A percentile compares a stretch with the other conserved stretches of the same genome.
phyloP scores from a whole-genome alignment of 2,888 invertebrate species.

The Xestia ashworthii region DNA sequence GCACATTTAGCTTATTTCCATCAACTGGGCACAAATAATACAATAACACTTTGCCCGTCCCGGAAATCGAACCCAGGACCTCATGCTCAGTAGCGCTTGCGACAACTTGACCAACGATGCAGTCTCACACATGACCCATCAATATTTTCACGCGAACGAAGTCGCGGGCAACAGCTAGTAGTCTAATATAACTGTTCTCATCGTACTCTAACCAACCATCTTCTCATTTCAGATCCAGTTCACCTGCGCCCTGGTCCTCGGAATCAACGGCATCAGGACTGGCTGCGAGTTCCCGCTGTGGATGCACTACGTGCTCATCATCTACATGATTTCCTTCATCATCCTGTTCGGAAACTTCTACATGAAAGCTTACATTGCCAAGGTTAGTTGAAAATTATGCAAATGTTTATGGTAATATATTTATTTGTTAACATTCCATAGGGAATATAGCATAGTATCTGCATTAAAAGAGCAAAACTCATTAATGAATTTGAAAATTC shows the following conservation, averaged over 20 bases:
- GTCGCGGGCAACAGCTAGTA: too few species aligned
- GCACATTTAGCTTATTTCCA: too few species aligned
- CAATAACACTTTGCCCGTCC: too few species aligned
- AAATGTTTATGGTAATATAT: background rate
- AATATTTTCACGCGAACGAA: too few species aligned
- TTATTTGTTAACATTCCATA: too few species aligned
- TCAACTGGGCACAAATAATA: too few species aligned
- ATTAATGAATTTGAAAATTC: background rate
- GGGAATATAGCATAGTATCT: background rate
- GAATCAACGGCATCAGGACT: constrained; percentile 94
- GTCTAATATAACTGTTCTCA: background rate
- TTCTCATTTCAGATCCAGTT: constrained; percentile 93
- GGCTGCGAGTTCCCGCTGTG: constrained; percentile 97
- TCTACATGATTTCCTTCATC: constrained; percentile 97
- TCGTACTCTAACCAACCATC: background rate
- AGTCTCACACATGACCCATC: too few species aligned
- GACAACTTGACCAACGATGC: too few species aligned
- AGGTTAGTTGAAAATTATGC: constrained; percentile 86
- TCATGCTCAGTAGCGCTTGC: too few species aligned
- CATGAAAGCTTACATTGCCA: constrained; percentile 94
- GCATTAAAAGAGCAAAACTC: background rate
- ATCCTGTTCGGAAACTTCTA: constrained; percentile 97
- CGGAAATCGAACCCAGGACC: too few species aligned
- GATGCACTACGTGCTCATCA: constrained; percentile 96
- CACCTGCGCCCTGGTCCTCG: constrained; percentile 94